These are phyloP conservation scores for Xanthorhoe spadicearia DNA, from an alignment of 2,888 invertebrate genomes.

Conservation along the genomic window DNA sequence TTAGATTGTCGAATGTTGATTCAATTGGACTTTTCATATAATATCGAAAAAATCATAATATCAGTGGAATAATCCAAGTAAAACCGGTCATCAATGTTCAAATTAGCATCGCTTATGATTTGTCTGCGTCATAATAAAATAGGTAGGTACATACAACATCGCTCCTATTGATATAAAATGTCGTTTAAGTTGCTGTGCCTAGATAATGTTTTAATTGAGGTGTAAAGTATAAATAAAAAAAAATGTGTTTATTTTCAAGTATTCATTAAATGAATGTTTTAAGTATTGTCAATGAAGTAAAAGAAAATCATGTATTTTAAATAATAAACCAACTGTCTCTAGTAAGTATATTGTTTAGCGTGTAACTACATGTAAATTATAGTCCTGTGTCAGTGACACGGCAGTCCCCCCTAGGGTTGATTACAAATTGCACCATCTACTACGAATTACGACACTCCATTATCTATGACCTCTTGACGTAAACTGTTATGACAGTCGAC, in stretches of 20 bases:
- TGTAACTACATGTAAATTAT: background rate
- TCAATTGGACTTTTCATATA: slow-evolving; percentile 4
- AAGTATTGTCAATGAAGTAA: too few relatives aligned
- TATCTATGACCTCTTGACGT: slow-evolving; percentile 66
- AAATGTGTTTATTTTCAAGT: too few relatives aligned
- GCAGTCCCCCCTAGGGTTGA: slow-evolving; percentile 10
- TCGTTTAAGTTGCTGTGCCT: too few relatives aligned
- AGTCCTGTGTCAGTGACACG: slow-evolving; percentile 1
- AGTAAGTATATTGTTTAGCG: background rate
- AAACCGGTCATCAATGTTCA: slow-evolving; percentile 34
- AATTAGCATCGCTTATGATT: slow-evolving; percentile 28
- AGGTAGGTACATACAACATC: too few relatives aligned
- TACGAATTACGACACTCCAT: slow-evolving; percentile 44
- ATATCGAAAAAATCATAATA: slow-evolving; percentile 3
- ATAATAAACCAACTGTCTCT: too few relatives aligned
- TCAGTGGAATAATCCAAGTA: slow-evolving; percentile 34
- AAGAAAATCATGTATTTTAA: too few relatives aligned
- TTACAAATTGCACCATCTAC: slow-evolving; percentile 34
- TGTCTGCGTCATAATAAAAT: slow-evolving; percentile 30
- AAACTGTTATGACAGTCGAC: slow-evolving; percentile 54
- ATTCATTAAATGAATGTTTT: too few relatives aligned
- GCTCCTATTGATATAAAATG: too few relatives aligned
- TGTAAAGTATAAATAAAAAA: too few relatives aligned
- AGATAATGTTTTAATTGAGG: too few relatives aligned
- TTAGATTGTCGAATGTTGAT: slow-evolving; percentile 10